Conservation (phyloP, 2,797 vertebrate species). For the Sebastes wilsoni region DNA sequence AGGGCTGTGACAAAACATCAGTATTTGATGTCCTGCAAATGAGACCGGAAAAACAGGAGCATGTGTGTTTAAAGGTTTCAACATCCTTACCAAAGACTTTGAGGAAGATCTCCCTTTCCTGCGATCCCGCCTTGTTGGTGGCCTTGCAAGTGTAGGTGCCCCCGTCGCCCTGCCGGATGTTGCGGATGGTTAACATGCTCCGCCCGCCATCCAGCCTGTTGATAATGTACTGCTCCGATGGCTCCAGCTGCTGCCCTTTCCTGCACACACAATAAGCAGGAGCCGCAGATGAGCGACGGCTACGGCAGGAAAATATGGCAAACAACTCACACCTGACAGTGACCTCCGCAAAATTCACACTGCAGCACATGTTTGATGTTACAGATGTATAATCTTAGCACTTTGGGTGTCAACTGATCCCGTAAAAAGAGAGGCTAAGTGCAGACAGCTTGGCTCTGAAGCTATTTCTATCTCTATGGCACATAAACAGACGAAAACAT, state of each 20-base stretch:
- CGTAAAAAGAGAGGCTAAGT: slow-evolving; percentile 28
- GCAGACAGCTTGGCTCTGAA: slow-evolving; percentile 23
- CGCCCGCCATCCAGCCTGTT: slow-evolving; percentile 83
- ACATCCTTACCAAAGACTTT: slow-evolving; percentile 95
- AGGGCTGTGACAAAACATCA: too few relatives aligned
- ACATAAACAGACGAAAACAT: slow-evolving; percentile 21
- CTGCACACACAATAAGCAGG: slow-evolving; percentile 71
- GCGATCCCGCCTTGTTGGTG: slow-evolving; percentile 94
- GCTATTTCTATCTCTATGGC: slow-evolving; percentile 31
- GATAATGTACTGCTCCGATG: slow-evolving; percentile 88
- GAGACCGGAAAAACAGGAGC: too few relatives aligned
- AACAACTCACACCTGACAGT: background rate
- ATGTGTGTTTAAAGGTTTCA: background rate
- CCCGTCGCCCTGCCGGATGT: slow-evolving; percentile 89
- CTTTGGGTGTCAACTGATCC: slow-evolving; percentile 30
- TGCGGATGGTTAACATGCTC: slow-evolving; percentile 89
- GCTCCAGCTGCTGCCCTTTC: slow-evolving; percentile 90
- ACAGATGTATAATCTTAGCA: slow-evolving; percentile 20
- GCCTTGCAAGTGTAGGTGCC: slow-evolving; percentile 91
- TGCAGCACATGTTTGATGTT: background rate
- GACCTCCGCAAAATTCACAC: background rate
- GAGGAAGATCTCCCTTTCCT: slow-evolving; percentile 90
- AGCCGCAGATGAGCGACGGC: background rate
- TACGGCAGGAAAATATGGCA: background rate
- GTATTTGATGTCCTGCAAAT: too few relatives aligned